phyloP scores from a whole-genome alignment of 2,888 invertebrate genomes.

The Lepeophtheirus nordmannii region DNA sequence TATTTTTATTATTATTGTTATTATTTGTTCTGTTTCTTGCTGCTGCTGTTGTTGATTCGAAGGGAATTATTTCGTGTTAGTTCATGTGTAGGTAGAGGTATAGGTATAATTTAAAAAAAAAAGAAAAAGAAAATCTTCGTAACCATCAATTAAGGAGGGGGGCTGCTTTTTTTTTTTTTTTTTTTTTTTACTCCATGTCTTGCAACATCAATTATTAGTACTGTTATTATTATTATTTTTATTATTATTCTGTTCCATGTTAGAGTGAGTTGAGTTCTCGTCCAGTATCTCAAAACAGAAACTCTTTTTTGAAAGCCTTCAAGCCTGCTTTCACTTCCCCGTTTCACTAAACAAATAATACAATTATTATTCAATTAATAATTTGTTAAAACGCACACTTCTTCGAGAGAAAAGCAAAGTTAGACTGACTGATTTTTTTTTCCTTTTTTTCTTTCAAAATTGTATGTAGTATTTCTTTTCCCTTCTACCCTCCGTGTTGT shows the following conservation, averaged over 20 bases:
- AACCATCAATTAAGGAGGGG: constrained; percentile 7
- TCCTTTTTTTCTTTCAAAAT: neutral
- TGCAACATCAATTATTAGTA: no score
- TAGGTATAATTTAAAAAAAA: neutral
- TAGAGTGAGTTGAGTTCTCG: no score
- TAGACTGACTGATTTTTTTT: neutral
- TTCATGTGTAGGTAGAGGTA: neutral
- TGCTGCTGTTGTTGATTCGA: neutral
- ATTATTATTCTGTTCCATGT: no score
- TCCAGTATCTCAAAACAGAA: no score
- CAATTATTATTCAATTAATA: no score
- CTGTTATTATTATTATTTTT: no score
- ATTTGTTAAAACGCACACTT: neutral
- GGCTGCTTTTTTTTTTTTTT: neutral
- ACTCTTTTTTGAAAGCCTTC: no score
- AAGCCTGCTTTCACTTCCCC: no score
- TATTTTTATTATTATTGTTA: neutral
- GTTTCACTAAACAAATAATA: no score
- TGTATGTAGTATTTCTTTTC: no score
- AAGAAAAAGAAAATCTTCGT: constrained; percentile 6
- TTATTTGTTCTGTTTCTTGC: neutral
- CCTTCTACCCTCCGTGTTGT: no score
- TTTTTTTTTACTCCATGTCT: no score
- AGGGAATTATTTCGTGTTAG: neutral
- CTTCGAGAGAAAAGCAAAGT: neutral